These are phyloP conservation scores for Diacarnus erythraeanus DNA, from an alignment of 37 sponge, comb jelly and placozoan species.

Conservation along the genomic window DNA sequence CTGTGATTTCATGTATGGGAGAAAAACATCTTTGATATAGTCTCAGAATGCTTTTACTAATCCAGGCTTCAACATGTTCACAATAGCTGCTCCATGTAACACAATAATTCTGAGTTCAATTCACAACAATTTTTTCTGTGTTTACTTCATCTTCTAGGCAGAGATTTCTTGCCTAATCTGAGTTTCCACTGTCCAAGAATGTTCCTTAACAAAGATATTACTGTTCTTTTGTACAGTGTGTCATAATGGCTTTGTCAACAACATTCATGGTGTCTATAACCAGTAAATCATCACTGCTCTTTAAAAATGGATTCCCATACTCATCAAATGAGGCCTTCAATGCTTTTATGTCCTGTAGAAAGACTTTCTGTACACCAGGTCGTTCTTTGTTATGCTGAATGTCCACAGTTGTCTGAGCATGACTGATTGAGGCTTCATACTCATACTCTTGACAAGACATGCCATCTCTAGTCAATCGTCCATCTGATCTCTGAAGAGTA, in stretches of 20 bases:
- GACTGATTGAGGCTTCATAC: slow-evolving; percentile 5
- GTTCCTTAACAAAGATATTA: background rate
- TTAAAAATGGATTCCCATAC: slow-evolving; percentile 7
- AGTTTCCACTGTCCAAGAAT: slow-evolving; percentile 7
- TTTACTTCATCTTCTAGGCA: slow-evolving; percentile 2
- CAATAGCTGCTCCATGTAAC: slow-evolving; percentile 7
- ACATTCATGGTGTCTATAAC: background rate
- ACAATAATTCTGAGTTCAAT: background rate
- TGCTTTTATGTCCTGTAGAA: slow-evolving; percentile 4
- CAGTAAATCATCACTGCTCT: background rate
- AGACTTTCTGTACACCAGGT: slow-evolving; percentile 2
- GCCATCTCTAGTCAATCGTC: slow-evolving; percentile 10
- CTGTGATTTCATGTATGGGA: slow-evolving; percentile 1
- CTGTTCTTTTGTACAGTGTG: too few species aligned
- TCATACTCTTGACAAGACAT: background rate
- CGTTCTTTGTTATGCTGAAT: background rate
- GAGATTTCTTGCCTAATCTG: background rate
- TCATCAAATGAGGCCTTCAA: slow-evolving; percentile 4
- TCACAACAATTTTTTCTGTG: background rate
- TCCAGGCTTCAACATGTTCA: slow-evolving; percentile 18
- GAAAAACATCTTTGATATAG: background rate
- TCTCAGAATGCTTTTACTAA: background rate
- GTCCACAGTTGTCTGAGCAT: background rate
- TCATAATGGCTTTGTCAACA: background rate
- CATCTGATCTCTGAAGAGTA: slow-evolving; percentile 15